A percentile compares a stretch with the other conserved stretches of the same genome.
Evolutionary conservation across 2,113 vertebrate genomes (phyloP).

Genomic region (Uria aalge): DNA sequence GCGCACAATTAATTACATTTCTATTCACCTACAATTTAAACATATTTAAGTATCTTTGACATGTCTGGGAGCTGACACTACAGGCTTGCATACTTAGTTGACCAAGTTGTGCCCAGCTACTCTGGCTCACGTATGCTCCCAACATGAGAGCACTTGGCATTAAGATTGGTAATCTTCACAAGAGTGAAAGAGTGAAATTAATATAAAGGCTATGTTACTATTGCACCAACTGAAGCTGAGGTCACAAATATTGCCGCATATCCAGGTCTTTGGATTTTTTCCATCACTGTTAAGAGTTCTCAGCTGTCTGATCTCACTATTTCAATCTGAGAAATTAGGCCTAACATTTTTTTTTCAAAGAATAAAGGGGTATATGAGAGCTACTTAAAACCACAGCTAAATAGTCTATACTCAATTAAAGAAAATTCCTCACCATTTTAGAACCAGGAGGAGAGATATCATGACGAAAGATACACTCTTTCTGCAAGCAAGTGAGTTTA

Average conservation of each 20-base stretch:
- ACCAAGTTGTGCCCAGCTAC: not conserved
- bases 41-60: not conserved
- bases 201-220: not conserved
- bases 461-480: not conserved
- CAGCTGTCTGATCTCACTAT: not conserved
- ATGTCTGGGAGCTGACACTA: not conserved
- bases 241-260: not conserved
- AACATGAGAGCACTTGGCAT: not conserved
- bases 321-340: not conserved
- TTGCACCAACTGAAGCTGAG: not conserved
- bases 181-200: not conserved
- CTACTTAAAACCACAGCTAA: not conserved
- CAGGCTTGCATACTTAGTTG: not conserved
- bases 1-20: not conserved
- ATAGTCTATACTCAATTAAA: not conserved
- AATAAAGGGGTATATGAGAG: not conserved
- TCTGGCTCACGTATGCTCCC: not conserved
- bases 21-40: not conserved
- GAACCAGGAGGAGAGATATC: not conserved
- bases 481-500: not conserved
- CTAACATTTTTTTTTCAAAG: not conserved
- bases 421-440: not conserved
- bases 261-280: not conserved
- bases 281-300: not conserved
- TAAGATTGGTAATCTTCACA: not conserved